Evolutionary conservation across 2,113 vertebrate genomes (phyloP), one percentile per base, ranked within the genome.

Genomic region (Dermatemys mawii): DNA sequence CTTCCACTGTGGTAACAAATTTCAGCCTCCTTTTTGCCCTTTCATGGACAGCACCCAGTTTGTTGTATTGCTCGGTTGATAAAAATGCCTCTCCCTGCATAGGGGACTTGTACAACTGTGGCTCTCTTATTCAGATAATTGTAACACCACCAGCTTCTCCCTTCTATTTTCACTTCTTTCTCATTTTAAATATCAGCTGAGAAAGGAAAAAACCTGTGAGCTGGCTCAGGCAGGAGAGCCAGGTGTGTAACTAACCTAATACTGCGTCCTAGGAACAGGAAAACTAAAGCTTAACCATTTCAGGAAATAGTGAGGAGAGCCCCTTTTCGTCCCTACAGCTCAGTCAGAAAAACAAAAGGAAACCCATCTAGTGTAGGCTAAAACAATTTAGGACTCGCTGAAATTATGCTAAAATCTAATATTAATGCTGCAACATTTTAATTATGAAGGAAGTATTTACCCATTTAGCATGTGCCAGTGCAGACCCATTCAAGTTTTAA

Each of bases 371-470:
- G 24, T 35, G 57, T 0, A 79, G 55, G 57, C 38, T 90, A 48
- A 9, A 67, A 32, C 50, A 53, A 70, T 12, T 51, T 44, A 29
- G 87, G 60, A 94, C 44, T 76, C 55, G 41, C 92, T 86, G 13
- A 0, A 0, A 53, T 24, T 84, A 81, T 44, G 51, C n/a, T 55
- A 53, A 63, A 81, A 54, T 24, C 81, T 84, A 89, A 41, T 76
- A 87, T 41, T 19, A 92, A 67, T 0, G 12, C 90, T 90, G 84
- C 3, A 2, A 1, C 84, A 49, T 90, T 14, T 85, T 54, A 44
- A 4, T 2, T 57, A 50, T 51, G 57, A 84, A 46, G 51, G 83
- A 44, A 75, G 44, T 50, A 0, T 0, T 88, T 67, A 84, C 54
- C 50, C 91, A 32, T 3, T 8, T 60, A 86, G 38, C 1, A 49